Percentiles rank a stretch among this genome's conserved stretches.
Conservation (phyloP, 2,797 vertebrate genomes). For the Bradypus variegatus region DNA sequence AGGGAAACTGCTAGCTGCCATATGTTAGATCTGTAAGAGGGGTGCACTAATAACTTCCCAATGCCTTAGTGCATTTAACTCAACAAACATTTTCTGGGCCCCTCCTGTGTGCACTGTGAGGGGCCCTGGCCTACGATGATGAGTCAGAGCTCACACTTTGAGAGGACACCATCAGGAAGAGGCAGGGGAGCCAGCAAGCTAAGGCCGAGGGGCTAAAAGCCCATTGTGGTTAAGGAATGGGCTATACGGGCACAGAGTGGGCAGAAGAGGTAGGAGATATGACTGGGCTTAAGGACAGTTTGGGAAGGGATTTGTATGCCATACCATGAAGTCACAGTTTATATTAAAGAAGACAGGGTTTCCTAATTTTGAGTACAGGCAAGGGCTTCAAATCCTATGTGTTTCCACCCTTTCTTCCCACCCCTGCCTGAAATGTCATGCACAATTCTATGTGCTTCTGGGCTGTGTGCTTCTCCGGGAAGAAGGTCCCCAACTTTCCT, state of each 20-base stretch:
- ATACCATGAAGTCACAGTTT: neutral
- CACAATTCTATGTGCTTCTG: neutral
- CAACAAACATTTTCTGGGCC: neutral
- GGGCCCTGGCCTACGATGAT: fast-evolving
- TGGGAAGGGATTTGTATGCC: neutral
- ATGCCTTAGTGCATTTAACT: neutral
- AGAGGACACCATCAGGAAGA: neutral
- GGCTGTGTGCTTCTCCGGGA: neutral
- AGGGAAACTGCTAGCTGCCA: neutral
- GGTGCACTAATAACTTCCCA: neutral
- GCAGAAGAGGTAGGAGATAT: neutral
- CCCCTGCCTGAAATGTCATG: fast-evolving
- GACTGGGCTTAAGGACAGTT: neutral
- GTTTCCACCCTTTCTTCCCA: neutral
- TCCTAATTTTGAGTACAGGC: neutral
- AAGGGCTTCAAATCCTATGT: neutral
- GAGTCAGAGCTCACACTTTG: neutral
- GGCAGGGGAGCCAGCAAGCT: neutral
- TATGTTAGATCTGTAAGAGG: neutral
- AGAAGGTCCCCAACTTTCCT: neutral
- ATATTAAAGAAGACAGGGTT: neutral
- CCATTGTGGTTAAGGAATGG: fast-evolving
- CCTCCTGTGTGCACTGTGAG: neutral
- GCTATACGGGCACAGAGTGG: neutral
- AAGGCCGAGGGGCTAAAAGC: neutral